These are phyloP conservation scores for Nipponia nippon DNA, from an alignment of 2,113 vertebrate genomes.

Conservation along the genomic window DNA sequence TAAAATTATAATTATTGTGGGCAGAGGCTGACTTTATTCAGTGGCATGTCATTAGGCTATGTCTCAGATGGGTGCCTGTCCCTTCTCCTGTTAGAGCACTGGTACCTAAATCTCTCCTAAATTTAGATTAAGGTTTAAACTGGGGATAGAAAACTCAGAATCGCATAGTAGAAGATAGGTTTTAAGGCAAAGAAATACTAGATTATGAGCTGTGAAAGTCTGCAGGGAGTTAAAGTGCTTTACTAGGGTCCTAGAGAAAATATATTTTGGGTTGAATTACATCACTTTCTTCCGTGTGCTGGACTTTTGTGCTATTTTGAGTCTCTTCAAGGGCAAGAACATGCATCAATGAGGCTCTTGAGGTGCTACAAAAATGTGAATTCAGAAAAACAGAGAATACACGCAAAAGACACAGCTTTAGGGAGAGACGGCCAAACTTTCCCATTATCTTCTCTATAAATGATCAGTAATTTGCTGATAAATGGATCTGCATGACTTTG, in stretches of 20 bases:
- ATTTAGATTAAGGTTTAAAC: neutral
- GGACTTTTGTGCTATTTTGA: neutral
- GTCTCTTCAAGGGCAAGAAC: neutral
- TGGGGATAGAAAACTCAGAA: neutral
- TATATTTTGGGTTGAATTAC: neutral
- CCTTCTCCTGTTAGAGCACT: neutral
- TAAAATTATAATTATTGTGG: rapidly evolving
- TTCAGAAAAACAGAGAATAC: neutral
- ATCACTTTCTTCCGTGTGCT: neutral
- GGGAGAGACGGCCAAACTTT: neutral
- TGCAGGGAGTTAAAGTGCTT: neutral
- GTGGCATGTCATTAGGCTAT: rapidly evolving
- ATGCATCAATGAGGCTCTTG: rapidly evolving
- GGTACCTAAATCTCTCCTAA: neutral
- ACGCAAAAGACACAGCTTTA: neutral
- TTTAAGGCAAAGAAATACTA: neutral
- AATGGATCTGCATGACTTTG: neutral
- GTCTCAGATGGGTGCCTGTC: neutral
- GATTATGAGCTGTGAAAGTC: no score
- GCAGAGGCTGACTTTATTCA: rapidly evolving
- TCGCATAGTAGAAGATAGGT: rapidly evolving
- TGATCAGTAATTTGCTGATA: neutral
- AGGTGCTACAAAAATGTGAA: neutral
- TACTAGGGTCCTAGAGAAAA: neutral
- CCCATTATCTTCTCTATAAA: neutral